Conservation (phyloP, 2,888 invertebrate genomes). For the Agelastica alni region DNA sequence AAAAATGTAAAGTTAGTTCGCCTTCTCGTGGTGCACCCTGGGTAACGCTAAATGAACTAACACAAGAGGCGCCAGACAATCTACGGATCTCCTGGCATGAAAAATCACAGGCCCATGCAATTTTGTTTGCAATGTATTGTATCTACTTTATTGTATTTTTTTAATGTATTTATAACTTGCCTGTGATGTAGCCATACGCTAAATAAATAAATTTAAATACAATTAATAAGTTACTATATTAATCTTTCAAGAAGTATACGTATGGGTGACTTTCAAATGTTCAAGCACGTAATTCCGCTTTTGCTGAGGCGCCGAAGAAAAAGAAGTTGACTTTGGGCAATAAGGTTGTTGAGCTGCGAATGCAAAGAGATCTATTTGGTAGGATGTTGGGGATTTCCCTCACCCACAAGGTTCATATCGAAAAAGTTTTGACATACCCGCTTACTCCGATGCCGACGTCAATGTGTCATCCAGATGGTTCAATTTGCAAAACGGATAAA, state of each 20-base stretch:
- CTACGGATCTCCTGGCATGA: too few relatives aligned
- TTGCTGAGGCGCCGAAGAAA: slow-evolving; percentile 29
- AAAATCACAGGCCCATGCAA: too few relatives aligned
- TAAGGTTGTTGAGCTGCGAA: slow-evolving; percentile 33
- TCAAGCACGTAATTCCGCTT: slow-evolving; percentile 36
- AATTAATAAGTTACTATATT: slow-evolving; percentile 41
- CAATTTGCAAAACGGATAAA: slow-evolving; percentile 25
- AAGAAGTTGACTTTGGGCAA: slow-evolving; percentile 26
- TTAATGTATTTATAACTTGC: too few relatives aligned
- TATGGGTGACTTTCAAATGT: slow-evolving; percentile 42
- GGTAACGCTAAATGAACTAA: too few relatives aligned
- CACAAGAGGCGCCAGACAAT: too few relatives aligned
- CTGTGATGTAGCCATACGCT: too few relatives aligned
- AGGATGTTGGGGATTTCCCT: slow-evolving; percentile 34
- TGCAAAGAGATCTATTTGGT: slow-evolving; percentile 37
- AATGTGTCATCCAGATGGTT: slow-evolving; percentile 15
- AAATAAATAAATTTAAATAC: slow-evolving; percentile 39
- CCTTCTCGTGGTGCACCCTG: too few relatives aligned
- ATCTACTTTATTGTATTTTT: too few relatives aligned
- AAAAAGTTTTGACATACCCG: slow-evolving; percentile 32
- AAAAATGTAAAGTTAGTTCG: too few relatives aligned
- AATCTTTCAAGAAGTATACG: slow-evolving; percentile 41
- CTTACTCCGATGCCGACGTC: slow-evolving; percentile 32
- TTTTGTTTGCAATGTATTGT: too few relatives aligned
- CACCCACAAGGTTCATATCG: slow-evolving; percentile 30